Conservation (phyloP, 2,113 vertebrate genomes). For the Chaetops frenatus region DNA sequence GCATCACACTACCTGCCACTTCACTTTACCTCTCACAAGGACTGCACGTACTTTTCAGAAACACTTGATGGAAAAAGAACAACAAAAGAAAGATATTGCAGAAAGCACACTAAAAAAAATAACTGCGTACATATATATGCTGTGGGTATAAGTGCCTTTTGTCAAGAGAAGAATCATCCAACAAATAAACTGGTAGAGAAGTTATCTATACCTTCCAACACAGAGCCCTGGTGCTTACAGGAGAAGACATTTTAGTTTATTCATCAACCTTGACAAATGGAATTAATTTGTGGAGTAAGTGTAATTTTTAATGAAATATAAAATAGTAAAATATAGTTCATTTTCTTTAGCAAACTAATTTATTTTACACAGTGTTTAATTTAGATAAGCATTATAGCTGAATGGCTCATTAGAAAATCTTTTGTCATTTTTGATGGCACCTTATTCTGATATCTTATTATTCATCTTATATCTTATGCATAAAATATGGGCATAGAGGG, state of each 20-base stretch:
- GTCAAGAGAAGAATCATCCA: neutral
- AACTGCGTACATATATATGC: fast-evolving
- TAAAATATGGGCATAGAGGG: neutral
- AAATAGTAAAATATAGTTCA: neutral
- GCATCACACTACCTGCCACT: neutral
- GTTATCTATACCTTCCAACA: neutral
- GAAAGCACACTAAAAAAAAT: neutral
- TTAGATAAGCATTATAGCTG: neutral
- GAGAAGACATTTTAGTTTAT: neutral
- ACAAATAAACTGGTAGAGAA: neutral
- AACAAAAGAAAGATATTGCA: neutral
- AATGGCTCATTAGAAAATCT: constrained; percentile 15
- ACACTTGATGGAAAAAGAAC: neutral
- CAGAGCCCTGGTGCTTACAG: neutral
- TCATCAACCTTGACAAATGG: neutral
- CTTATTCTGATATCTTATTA: neutral
- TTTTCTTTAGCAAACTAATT: constrained; percentile 14
- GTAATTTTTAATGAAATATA: neutral
- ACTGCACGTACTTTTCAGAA: neutral
- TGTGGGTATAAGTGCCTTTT: neutral
- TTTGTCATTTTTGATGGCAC: constrained; percentile 6
- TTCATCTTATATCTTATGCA: too few relatives aligned
- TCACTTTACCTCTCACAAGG: neutral
- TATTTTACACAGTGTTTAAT: neutral
- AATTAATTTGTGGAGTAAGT: neutral